phyloP scores from a whole-genome alignment of 2,113 vertebrate genomes.

The Muscicapa adusta region DNA sequence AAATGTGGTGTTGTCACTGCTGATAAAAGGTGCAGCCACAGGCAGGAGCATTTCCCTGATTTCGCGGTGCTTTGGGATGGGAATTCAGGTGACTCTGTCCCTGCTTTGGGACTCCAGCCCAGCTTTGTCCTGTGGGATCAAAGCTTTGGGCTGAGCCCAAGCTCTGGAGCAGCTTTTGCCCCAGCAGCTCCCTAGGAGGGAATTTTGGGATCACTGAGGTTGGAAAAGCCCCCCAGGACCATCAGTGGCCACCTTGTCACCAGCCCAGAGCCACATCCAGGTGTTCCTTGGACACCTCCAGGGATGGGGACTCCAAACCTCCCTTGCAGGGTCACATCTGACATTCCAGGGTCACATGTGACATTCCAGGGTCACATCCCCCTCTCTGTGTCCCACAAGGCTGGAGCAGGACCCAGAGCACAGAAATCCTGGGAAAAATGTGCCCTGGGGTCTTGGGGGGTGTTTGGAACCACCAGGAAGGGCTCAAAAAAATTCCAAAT shows the following conservation, averaged over 20 bases:
- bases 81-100: background rate
- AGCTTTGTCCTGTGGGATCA: background rate
- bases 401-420: background rate
- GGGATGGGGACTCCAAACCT: background rate
- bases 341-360: background rate
- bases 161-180: background rate
- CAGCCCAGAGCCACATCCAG: background rate
- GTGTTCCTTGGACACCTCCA: background rate
- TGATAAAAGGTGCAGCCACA: background rate
- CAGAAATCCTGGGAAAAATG: no score
- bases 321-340: background rate
- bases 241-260: background rate
- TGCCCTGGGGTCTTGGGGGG: background rate
- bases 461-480: background rate
- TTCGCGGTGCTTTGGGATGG: background rate
- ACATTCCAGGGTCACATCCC: no score
- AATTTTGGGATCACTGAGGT: background rate
- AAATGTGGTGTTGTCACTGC: background rate
- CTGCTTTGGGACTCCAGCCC: background rate
- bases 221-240: background rate
- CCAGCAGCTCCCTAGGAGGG: background rate
- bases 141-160: background rate
- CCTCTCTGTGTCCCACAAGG: background rate
- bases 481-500: no score
- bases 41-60: background rate